Percentiles rank a stretch among this genome's conserved stretches.
Conservation (phyloP, 2,113 vertebrate species). For the Galbula dea region DNA sequence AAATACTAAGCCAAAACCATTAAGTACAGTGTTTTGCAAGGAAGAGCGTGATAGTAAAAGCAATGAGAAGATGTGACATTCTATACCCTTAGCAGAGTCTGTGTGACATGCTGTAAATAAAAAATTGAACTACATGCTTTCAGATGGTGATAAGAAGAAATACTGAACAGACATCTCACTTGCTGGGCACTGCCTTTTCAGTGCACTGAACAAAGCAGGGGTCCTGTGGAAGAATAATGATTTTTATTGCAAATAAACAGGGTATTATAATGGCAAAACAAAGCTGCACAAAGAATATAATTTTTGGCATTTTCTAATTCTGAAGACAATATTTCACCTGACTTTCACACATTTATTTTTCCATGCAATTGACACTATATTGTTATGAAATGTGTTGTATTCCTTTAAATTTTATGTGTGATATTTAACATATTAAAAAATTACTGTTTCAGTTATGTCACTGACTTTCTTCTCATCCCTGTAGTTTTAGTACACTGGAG, state of each 20-base stretch:
- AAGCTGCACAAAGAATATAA: neutral
- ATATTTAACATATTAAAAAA: neutral
- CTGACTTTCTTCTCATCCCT: neutral
- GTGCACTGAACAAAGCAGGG: neutral
- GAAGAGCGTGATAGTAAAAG: neutral
- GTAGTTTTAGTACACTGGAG: neutral
- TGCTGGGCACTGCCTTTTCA: neutral
- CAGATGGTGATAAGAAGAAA: neutral
- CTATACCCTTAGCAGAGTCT: neutral
- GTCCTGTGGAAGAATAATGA: neutral
- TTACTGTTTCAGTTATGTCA: neutral
- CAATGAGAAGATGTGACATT: neutral
- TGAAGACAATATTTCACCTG: neutral
- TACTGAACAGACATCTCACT: neutral
- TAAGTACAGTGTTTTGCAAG: neutral
- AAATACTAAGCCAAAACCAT: neutral
- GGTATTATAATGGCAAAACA: neutral
- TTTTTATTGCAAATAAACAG: neutral
- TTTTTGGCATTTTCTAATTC: neutral
- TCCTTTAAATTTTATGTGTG: neutral
- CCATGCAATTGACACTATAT: rapidly evolving
- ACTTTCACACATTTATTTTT: neutral
- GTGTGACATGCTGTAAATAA: neutral
- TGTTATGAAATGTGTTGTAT: neutral
- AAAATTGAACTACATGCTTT: neutral